Conservation (phyloP, 1,140 invertebrate genomes). For the Drosophila cardini region DNA sequence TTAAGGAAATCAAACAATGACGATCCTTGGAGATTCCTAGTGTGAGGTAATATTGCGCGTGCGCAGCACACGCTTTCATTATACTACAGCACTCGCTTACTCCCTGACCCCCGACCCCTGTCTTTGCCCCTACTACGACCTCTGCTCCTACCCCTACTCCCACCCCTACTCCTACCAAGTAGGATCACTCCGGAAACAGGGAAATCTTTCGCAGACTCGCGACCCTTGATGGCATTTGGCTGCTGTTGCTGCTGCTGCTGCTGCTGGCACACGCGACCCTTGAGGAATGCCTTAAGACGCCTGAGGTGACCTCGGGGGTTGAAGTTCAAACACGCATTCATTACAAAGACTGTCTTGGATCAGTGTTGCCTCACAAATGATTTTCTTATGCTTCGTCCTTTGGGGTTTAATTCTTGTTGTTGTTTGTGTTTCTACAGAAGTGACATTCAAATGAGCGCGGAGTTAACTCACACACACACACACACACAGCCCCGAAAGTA, state of each 20-base stretch:
- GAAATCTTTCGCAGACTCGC: slow-evolving; percentile 69
- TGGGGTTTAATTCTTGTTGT: slow-evolving; percentile 47
- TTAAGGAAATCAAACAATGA: slow-evolving; percentile 71
- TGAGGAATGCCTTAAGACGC: slow-evolving; percentile 32
- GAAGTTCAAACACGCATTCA: slow-evolving; percentile 33
- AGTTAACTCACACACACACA: slow-evolving; percentile 40
- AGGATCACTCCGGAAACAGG: slow-evolving; percentile 60
- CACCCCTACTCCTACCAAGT: slow-evolving; percentile 13
- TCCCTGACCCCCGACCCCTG: too few relatives aligned
- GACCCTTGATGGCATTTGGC: slow-evolving; percentile 53
- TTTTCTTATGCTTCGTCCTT: slow-evolving; percentile 69
- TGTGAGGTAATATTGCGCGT: slow-evolving; percentile 74
- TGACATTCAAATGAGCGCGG: slow-evolving; percentile 71
- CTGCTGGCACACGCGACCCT: slow-evolving; percentile 53
- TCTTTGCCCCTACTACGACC: too few relatives aligned
- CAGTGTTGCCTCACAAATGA: slow-evolving; percentile 61
- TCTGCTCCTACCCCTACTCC: too few relatives aligned
- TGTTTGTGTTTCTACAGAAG: slow-evolving; percentile 64
- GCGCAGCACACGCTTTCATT: slow-evolving; percentile 74
- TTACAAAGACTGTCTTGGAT: slow-evolving; percentile 6
- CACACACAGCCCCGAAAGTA: too few relatives aligned
- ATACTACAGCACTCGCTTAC: slow-evolving; percentile 29
- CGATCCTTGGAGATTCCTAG: slow-evolving; percentile 32
- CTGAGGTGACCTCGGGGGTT: slow-evolving; percentile 27
- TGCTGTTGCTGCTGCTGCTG: slow-evolving; percentile 48